Evolutionary conservation across 2,888 invertebrate species (phyloP).

Genomic region (Perithous albicinctus): DNA sequence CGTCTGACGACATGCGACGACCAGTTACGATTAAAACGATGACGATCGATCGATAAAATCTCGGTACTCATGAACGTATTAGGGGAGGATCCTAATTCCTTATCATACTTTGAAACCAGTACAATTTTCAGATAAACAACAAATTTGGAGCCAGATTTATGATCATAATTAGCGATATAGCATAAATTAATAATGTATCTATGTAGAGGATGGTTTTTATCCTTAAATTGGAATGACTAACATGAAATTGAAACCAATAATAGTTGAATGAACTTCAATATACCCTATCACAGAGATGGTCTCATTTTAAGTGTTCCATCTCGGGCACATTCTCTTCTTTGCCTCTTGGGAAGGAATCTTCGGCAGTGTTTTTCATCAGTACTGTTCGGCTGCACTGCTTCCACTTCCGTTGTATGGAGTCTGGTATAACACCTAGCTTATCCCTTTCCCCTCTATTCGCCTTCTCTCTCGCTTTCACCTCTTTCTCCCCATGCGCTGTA

Average conservation of each 20-base stretch:
- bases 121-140: no score
- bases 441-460: slow-evolving; percentile 48
- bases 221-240: not conserved
- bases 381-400: slow-evolving; percentile 34
- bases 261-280: not conserved
- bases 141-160: no score
- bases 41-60: no score
- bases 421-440: slow-evolving; percentile 55
- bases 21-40: no score
- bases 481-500: slow-evolving; percentile 56
- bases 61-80: no score
- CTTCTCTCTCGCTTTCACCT: slow-evolving; percentile 17
- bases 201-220: not conserved
- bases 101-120: no score
- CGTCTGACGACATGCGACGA: no score
- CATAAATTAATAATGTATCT: no score
- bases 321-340: not conserved
- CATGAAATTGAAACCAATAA: not conserved
- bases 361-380: slow-evolving; percentile 29
- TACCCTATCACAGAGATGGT: not conserved
- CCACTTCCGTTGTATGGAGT: slow-evolving; percentile 44
- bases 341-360: slow-evolving; percentile 1
- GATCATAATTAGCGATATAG: no score
- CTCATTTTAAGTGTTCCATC: not conserved
- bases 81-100: no score